Conservation (phyloP, 30 jellyfish, hydroid and myxozoan genomes). For the Euphysa ruthae region DNA sequence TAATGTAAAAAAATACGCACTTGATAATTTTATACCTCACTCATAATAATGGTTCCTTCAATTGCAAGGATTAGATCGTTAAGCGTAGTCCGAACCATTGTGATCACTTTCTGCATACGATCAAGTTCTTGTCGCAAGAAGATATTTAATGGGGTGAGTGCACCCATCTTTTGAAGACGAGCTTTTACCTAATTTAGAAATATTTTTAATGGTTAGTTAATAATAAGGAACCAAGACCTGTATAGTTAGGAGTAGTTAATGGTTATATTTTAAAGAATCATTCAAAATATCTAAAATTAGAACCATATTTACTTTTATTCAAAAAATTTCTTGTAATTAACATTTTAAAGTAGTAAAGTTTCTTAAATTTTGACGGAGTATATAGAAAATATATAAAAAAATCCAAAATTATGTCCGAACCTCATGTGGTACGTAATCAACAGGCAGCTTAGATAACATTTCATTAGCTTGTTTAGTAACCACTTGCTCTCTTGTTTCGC, state of each 20-base stretch:
- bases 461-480: constrained; percentile 81
- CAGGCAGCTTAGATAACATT: constrained; percentile 77
- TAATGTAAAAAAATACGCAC: too few relatives aligned
- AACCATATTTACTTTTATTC: too few relatives aligned
- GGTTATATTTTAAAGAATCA: too few relatives aligned
- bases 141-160: constrained; percentile 74
- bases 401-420: too few relatives aligned
- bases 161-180: constrained; percentile 88
- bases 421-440: constrained; percentile 79
- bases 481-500: constrained; percentile 83
- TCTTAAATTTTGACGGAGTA: too few relatives aligned
- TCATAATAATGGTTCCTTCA: constrained; percentile 92
- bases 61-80: constrained; percentile 84
- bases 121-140: constrained; percentile 88
- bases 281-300: too few relatives aligned
- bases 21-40: constrained; percentile 86
- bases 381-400: too few relatives aligned
- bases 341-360: too few relatives aligned
- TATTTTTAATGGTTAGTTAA: too few relatives aligned
- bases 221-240: too few relatives aligned
- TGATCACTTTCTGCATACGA: constrained; percentile 93
- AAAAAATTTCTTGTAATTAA: too few relatives aligned
- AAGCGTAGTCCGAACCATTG: constrained; percentile 76
- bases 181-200: constrained; percentile 51
- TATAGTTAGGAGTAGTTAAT: too few relatives aligned